Base-by-base conservation (phyloP, 2,113 vertebrate species). In the Lepidothrix coronata region DNA sequence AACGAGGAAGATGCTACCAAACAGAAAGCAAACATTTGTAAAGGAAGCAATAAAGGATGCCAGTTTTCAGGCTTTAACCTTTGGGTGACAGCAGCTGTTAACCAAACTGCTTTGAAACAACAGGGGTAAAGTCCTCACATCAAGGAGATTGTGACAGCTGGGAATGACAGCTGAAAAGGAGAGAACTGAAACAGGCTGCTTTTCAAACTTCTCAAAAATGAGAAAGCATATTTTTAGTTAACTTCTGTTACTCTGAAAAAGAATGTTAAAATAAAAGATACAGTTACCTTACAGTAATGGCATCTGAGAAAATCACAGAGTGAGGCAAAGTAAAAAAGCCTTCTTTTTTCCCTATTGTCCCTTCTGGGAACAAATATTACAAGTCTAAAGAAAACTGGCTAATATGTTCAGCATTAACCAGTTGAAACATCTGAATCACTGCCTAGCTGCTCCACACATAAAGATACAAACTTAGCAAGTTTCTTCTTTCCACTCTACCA, bases 221-320 rank as follows among this genome's bases (percentile, higher is more conserved):
- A 95, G 93, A 93, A 92, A 68, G 84, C 57, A 41, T 96, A 95
- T 96, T 97, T 97, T 95, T 95, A 96, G 95, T 93, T 96, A 97
- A 91, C 90, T 95, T 95, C 91, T 95, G 86, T 81, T 85, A 44
- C 87, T 85, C 68, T 68, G 52, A 89, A 84, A 84, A 86, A 88
- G 55, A 22, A 44, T 9, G 52, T 78, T 72, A 93, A 93, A 95
- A 89, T 83, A 96, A 85, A 85, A 88, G 21, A 73, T 59, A 79
- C 2, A 35, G 52, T 58, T 80, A 66, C 35, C 22, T 58, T 81
- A 88, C 39, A 78, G 19, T 70, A 83, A 79, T 12, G 10, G 49
- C 58, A 94, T 75, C 44, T 79, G 63, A 87, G 57, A 85, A 33
- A 80, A 88, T 57, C 21, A 61, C 46, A 59, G 67, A 73, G 30